Conservation (phyloP, 2,888 invertebrate genomes). For the Cheilosia scutellata region DNA sequence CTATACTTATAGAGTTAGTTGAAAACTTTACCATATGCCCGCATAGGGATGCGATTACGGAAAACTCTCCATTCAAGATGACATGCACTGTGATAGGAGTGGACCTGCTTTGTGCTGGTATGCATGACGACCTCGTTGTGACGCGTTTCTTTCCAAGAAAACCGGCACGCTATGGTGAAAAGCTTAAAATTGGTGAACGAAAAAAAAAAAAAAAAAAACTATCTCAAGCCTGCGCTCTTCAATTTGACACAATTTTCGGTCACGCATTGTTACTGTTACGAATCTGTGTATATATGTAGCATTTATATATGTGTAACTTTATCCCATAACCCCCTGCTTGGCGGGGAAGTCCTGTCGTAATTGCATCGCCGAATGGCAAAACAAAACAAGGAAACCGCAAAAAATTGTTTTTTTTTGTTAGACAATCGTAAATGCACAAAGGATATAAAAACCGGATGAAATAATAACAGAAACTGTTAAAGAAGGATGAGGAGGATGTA, state of each 20-base stretch:
- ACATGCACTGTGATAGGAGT: conserved; percentile 33
- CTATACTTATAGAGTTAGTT: neutral
- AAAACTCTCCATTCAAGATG: conserved; percentile 43
- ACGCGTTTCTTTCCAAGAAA: conserved; percentile 45
- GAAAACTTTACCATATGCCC: conserved; percentile 20
- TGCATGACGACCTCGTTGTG: conserved; percentile 65
- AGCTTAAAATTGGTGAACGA: conserved; percentile 55
- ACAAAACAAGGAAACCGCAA: conserved; percentile 32
- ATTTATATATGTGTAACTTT: conserved; percentile 30
- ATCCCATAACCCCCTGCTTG: conserved; percentile 3
- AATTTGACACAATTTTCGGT: conserved; percentile 71
- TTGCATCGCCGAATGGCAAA: conserved; percentile 33
- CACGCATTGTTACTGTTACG: conserved; percentile 59
- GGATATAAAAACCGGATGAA: conserved; percentile 1
- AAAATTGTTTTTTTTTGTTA: conserved; percentile 3
- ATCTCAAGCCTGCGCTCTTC: conserved; percentile 69
- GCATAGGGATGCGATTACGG: conserved; percentile 18
- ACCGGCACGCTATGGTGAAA: conserved; percentile 70
- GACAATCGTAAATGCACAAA: neutral
- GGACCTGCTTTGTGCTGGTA: conserved; percentile 49
- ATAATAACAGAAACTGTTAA: conserved; percentile 23
- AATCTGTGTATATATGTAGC: conserved; percentile 29
- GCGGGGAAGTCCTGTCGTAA: conserved; percentile 9
- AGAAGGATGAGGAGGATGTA: conserved; percentile 20
- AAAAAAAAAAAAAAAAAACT: conserved; percentile 13